Base-by-base conservation (phyloP, 2,113 vertebrate genomes). In the Himantopus leucocephalus region DNA sequence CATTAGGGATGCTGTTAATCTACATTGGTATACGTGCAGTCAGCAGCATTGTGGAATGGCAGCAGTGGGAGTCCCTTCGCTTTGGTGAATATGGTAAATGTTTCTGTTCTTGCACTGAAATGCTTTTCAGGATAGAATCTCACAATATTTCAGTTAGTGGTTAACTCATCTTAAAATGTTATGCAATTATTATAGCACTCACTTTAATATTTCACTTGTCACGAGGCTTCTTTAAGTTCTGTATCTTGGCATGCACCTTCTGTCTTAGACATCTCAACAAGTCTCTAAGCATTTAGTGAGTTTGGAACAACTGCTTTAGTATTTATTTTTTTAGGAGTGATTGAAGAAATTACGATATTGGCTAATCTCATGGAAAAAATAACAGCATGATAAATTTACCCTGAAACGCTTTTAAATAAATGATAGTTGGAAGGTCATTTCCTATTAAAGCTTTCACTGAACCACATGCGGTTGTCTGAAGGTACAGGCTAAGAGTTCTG, bases 71-170 rank as follows among this genome's bases (percentile, higher is more conserved):
- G 14, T 99, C 99, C 66, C 98, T 99, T 73, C 99, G 99, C 50
- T 99, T 99, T 48, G 99, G 99, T 74, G 99, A 99, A 98, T 99
- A 99, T 8, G 99, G 99, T 99, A 98, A 98, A 86, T 83, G 50
- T n/a, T 78, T 56, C 79, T 70, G 4, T 55, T 67, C 66, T 91
- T 92, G 41, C 34, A 43, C 77, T 86, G 55, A 29, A 76, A 39
- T 55, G 1, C 16, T 63, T 87, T 78, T 59, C n/a, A 41, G 43
- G 45, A 17, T 35, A 39, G 30, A 71, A 72, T 75, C 78, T 53
- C 34, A 18, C 43, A 55, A 27, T 63, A 24, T 63, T 76, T 80
- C 84, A 59, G 21, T 24, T 79, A 53, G 8, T 29, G 39, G 8
- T 34, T 73, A 67, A 71, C 14, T 56, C 48, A 9, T 66, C 24